These are phyloP conservation scores for Coronaproctus castanopsis DNA, from an alignment of 2,888 invertebrate species.

Conservation along the genomic window DNA sequence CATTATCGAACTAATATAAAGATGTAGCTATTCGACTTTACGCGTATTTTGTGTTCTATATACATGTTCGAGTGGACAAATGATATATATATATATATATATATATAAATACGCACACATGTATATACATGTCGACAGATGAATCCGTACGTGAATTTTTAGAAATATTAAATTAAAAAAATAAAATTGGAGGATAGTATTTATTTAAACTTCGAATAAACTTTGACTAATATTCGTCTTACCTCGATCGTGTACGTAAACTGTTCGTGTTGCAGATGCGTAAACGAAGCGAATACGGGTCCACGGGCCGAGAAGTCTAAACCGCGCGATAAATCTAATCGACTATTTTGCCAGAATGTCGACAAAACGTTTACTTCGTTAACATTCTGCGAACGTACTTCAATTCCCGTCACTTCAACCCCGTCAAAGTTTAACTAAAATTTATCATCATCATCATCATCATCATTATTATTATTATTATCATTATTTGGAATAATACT, in stretches of 20 bases:
- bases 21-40: too few species aligned
- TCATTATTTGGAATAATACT: too few species aligned
- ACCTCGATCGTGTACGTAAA: slow-evolving; percentile 39
- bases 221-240: too few species aligned
- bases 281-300: slow-evolving; percentile 46
- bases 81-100: too few species aligned
- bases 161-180: neutral
- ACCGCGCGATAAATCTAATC: slow-evolving; percentile 51
- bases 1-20: too few species aligned
- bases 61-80: too few species aligned
- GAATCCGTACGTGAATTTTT: neutral
- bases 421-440: slow-evolving; percentile 40
- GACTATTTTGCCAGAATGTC: slow-evolving; percentile 62
- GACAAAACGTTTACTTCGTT: slow-evolving; percentile 34
- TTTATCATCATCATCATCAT: too few species aligned
- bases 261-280: slow-evolving; percentile 53
- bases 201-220: neutral
- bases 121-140: too few species aligned
- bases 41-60: too few species aligned
- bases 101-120: too few species aligned
- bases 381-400: slow-evolving; percentile 34
- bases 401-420: slow-evolving; percentile 37
- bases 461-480: too few species aligned
- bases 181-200: neutral
- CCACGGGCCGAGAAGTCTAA: too few species aligned